Percentiles rank a stretch among this genome's conserved stretches.
Conservation (phyloP, 2,888 invertebrate genomes). For the Epinotia nisella region DNA sequence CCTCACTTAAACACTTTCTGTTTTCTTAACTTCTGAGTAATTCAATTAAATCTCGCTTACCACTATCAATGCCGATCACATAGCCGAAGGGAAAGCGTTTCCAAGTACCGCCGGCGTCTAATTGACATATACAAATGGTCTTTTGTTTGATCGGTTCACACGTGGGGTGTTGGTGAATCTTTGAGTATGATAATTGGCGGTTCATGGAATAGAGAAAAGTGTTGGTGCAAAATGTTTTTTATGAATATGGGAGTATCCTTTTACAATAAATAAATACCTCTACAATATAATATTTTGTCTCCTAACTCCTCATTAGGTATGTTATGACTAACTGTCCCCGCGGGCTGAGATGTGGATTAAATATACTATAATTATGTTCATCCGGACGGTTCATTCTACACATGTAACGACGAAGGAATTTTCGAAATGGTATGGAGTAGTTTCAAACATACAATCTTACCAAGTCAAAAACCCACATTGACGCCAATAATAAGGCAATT, state of each 20-base stretch:
- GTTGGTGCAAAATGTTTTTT: not conserved
- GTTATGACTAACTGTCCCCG: no score
- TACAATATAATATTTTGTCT: no score
- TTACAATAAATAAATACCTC: not conserved
- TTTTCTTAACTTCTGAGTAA: slow-evolving; percentile 37
- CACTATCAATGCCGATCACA: slow-evolving; percentile 46
- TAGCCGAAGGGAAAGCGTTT: slow-evolving; percentile 60
- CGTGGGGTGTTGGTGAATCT: slow-evolving; percentile 48
- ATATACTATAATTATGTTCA: no score
- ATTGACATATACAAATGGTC: slow-evolving; percentile 71
- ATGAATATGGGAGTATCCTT: not conserved
- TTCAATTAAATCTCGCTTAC: slow-evolving; percentile 43
- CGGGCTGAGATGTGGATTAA: no score
- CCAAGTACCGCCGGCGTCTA: slow-evolving; percentile 54
- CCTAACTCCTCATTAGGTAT: no score
- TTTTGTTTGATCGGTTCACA: slow-evolving; percentile 62
- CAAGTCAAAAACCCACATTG: no score
- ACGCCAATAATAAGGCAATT: no score
- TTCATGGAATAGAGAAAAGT: slow-evolving; percentile 30
- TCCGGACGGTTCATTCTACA: no score
- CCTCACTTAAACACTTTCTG: slow-evolving; percentile 26
- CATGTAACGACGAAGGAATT: no score
- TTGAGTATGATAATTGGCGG: slow-evolving; percentile 38
- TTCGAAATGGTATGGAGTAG: no score
- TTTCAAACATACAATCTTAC: no score